A percentile compares a stretch with the other conserved stretches of the same genome.
phyloP scores from a whole-genome alignment of 2,888 invertebrate genomes.

The Polymixis lichenea region DNA sequence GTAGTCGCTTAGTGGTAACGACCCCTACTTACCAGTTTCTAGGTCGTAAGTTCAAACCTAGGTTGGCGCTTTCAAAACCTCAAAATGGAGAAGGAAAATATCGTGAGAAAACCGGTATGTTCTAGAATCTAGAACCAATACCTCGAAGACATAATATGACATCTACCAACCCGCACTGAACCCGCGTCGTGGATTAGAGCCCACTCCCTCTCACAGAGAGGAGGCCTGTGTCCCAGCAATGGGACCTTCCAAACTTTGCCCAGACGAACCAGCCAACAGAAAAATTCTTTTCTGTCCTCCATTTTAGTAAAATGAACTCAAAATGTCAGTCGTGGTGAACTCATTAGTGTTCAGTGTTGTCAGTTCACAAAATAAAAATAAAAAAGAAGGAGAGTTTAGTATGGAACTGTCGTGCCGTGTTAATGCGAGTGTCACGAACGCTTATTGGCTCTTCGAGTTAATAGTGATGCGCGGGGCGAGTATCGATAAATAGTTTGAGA shows the following conservation, averaged over 20 bases:
- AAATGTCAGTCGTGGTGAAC: conserved; percentile 45
- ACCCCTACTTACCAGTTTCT: too few relatives aligned
- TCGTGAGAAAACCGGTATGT: too few relatives aligned
- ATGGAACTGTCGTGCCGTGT: conserved; percentile 75
- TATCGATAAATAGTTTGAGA: conserved; percentile 58
- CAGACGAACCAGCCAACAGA: not conserved
- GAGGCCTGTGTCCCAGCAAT: too few relatives aligned
- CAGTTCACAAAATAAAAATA: conserved; percentile 46
- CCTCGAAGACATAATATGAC: too few relatives aligned
- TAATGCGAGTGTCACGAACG: conserved; percentile 83
- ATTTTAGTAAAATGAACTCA: conserved; percentile 42
- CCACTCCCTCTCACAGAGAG: too few relatives aligned
- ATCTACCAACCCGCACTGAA: too few relatives aligned
- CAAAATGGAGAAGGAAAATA: too few relatives aligned
- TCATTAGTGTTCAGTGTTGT: conserved; percentile 53
- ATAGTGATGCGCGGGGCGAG: conserved; percentile 70
- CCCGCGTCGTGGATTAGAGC: too few relatives aligned
- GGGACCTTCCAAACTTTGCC: not conserved
- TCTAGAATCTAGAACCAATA: too few relatives aligned
- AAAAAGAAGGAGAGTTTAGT: conserved; percentile 44
- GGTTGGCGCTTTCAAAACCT: too few relatives aligned
- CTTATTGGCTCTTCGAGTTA: conserved; percentile 79
- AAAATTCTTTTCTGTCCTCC: not conserved
- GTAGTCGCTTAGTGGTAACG: too few relatives aligned
- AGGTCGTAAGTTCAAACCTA: too few relatives aligned